A percentile compares a stretch with the other conserved stretches of the same genome.
Evolutionary conservation across 2,113 vertebrate genomes (phyloP).

Genomic region (Bucco capensis): DNA sequence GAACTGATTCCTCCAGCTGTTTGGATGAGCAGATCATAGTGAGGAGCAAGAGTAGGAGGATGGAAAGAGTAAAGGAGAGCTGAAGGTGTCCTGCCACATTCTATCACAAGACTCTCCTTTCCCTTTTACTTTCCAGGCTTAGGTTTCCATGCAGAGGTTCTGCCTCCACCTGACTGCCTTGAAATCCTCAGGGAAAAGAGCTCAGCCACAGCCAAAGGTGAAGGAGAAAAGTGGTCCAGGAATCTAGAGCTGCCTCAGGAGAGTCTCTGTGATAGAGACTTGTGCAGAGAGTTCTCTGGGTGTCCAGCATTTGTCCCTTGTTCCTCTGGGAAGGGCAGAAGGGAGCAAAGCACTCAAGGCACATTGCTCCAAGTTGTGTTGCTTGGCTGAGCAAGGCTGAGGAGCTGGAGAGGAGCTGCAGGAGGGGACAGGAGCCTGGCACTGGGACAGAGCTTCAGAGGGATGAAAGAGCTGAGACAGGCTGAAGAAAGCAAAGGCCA

Average conservation of each 20-base stretch:
- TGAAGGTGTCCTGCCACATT: background rate
- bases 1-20: background rate
- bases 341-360: accelerated
- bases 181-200: background rate
- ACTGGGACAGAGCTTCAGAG: accelerated
- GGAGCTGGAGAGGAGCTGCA: background rate
- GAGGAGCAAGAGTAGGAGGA: background rate
- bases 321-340: background rate
- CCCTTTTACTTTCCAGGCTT: background rate
- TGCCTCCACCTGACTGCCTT: background rate
- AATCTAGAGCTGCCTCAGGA: background rate
- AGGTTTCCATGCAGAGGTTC: background rate
- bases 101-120: background rate
- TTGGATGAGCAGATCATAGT: constrained; percentile 1
- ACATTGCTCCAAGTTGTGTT: background rate
- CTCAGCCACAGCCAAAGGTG: background rate
- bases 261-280: background rate
- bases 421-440: background rate
- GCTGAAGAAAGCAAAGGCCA: background rate
- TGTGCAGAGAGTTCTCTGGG: background rate
- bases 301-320: background rate
- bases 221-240: background rate
- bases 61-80: constrained; percentile 14
- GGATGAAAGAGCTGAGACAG: background rate
- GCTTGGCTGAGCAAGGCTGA: background rate